Evolutionary conservation across 2,113 vertebrate genomes (phyloP).

Genomic region (Pseudorasbora parva): DNA sequence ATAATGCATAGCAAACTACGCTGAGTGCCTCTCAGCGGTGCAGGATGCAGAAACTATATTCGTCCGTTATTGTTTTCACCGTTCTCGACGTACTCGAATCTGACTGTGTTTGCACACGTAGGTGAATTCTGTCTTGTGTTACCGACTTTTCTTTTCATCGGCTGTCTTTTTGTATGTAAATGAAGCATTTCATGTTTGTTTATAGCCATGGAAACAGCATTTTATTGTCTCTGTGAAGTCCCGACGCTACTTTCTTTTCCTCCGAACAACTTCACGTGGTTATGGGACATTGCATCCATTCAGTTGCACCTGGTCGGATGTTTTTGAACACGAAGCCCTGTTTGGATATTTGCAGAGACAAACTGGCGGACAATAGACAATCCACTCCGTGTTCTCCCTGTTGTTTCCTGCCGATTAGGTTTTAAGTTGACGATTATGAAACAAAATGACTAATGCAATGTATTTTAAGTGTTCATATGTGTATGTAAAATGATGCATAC

Average conservation of each 20-base stretch:
- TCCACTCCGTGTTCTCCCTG: constrained; percentile 58
- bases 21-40: constrained; percentile 80
- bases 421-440: constrained; percentile 64
- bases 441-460: constrained; percentile 75
- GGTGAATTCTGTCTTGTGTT: constrained; percentile 68
- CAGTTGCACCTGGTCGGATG: constrained; percentile 58
- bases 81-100: constrained; percentile 68
- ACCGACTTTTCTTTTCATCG: constrained; percentile 63
- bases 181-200: constrained; percentile 66
- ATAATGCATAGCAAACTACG: constrained; percentile 76
- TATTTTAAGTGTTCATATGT: constrained; percentile 74
- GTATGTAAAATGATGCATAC: constrained; percentile 73
- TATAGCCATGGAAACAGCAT: constrained; percentile 56
- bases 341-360: constrained; percentile 53
- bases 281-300: constrained; percentile 57
- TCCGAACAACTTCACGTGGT: constrained; percentile 35
- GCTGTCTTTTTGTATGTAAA: constrained; percentile 64
- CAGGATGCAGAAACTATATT: constrained; percentile 75
- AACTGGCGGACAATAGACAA: constrained; percentile 63
- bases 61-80: constrained; percentile 66
- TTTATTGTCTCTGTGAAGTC: constrained; percentile 56
- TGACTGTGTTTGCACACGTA: constrained; percentile 78
- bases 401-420: constrained; percentile 61
- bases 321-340: constrained; percentile 55
- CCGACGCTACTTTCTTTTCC: constrained; percentile 31